phyloP scores from a whole-genome alignment of 2,888 invertebrate species.

The Galeruca laticollis region DNA sequence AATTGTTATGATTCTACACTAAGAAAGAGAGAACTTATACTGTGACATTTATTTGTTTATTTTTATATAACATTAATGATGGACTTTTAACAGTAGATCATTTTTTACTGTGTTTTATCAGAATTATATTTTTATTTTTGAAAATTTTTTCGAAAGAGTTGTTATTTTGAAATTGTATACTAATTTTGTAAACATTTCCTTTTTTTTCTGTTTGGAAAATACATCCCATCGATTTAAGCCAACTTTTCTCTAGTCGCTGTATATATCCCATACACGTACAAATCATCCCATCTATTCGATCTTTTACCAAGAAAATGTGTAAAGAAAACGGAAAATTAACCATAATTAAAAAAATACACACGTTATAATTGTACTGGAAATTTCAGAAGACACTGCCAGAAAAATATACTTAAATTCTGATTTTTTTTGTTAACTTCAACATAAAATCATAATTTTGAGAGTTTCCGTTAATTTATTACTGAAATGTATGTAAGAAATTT shows the following conservation, averaged over 20 bases:
- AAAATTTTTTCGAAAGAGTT: not conserved
- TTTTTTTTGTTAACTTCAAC: no score
- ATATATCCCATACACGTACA: conserved; percentile 61
- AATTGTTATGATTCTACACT: no score
- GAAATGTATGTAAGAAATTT: no score
- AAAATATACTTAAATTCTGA: no score
- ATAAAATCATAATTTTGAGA: no score
- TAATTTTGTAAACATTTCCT: not conserved
- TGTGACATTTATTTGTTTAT: no score
- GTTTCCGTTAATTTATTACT: no score
- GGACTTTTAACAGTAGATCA: no score
- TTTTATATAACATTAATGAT: no score
- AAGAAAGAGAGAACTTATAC: no score
- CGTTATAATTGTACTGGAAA: not conserved
- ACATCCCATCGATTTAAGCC: conserved; percentile 57
- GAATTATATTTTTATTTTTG: not conserved
- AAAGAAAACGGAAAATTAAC: conserved; percentile 2
- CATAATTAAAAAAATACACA: not conserved
- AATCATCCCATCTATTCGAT: conserved; percentile 53
- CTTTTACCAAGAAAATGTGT: conserved; percentile 43
- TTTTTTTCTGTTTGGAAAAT: conserved; percentile 49
- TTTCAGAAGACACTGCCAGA: not conserved
- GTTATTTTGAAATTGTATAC: not conserved
- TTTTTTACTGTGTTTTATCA: no score
- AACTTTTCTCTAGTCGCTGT: conserved; percentile 62